Evolutionary conservation across 2,888 invertebrate genomes (phyloP).

Genomic region (Disparrhopalites patrizii): DNA sequence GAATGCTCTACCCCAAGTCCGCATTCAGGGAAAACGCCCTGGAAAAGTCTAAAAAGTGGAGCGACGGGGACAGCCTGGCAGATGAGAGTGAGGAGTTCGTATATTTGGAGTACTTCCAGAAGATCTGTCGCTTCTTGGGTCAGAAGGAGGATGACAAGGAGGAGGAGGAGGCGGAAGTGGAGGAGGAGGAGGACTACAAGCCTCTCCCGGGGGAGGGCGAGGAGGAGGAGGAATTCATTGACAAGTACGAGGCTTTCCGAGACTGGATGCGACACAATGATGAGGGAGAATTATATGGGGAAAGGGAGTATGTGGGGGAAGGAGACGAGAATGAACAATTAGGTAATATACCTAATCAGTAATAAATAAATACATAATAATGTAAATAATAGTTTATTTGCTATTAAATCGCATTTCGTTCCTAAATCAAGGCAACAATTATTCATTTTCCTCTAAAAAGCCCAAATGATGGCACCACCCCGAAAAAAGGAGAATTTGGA

Average conservation of each 20-base stretch:
- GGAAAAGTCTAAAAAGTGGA: neutral
- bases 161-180: neutral
- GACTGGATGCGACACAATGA: no score
- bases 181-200: neutral
- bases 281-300: neutral
- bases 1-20: neutral
- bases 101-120: neutral
- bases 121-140: neutral
- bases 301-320: neutral
- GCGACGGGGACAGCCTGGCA: conserved; percentile 1
- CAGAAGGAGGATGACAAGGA: conserved; percentile 1
- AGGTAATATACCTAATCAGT: no score
- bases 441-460: no score
- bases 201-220: no score
- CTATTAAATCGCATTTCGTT: no score
- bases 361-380: no score
- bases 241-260: neutral
- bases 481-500: neutral
- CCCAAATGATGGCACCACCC: no score
- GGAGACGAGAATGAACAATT: neutral
- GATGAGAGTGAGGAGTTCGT: neutral
- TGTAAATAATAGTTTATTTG: no score
- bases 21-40: neutral
- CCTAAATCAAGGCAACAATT: no score
- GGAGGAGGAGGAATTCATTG: neutral